A percentile compares a stretch with the other conserved stretches of the same genome.
Evolutionary conservation across 1,140 invertebrate genomes (phyloP).

Genomic region (Zaprionus ghesquierei): DNA sequence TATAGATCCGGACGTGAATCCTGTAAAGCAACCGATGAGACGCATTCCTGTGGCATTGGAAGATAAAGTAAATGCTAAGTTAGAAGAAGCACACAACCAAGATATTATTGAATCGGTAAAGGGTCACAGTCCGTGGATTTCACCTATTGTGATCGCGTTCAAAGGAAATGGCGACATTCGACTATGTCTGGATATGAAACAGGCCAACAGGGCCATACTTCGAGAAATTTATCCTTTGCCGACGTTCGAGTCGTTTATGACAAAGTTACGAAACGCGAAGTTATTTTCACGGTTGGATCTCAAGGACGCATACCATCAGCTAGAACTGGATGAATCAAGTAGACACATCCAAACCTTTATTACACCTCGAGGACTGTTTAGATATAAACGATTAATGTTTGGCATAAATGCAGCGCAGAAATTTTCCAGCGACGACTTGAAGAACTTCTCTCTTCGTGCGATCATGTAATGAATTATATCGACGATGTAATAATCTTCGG

Average conservation of each 20-base stretch:
- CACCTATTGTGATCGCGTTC: conserved; percentile 23
- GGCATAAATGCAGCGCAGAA: conserved; percentile 16
- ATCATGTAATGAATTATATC: conserved; percentile 9
- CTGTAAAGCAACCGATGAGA: conserved; percentile 21
- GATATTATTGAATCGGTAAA: conserved; percentile 22
- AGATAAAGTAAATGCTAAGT: not conserved
- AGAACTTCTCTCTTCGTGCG: not conserved
- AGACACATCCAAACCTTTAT: too few species aligned
- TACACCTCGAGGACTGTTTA: not conserved
- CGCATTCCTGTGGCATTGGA: conserved; percentile 12
- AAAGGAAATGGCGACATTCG: conserved; percentile 28
- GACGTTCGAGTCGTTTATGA: conserved; percentile 34
- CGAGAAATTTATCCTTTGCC: conserved; percentile 36
- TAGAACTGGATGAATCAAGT: too few species aligned
- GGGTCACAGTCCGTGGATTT: conserved; percentile 12
- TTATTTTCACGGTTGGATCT: conserved; percentile 40
- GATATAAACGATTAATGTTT: conserved; percentile 20
- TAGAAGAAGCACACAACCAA: not conserved
- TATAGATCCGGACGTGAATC: not conserved
- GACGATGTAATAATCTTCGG: conserved; percentile 24
- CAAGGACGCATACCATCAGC: conserved; percentile 38
- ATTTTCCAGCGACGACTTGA: conserved; percentile 9
- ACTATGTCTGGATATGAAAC: conserved; percentile 38
- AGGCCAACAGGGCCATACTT: conserved; percentile 30
- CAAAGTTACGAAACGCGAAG: conserved; percentile 11